Evolutionary conservation across 2,113 vertebrate genomes (phyloP).

Genomic region (Serinus canaria): DNA sequence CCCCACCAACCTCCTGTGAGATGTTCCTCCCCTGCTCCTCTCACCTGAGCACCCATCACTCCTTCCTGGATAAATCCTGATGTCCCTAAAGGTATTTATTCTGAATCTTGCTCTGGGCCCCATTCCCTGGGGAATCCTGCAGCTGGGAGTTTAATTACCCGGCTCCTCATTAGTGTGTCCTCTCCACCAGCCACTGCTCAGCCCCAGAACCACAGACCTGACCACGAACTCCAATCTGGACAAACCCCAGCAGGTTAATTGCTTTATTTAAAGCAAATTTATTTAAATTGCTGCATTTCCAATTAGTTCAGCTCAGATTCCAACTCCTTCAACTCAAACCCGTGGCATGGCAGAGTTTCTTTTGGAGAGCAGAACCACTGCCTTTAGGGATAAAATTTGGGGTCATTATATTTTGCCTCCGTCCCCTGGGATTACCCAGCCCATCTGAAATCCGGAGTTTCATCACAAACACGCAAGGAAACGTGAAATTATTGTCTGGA

Average conservation of each 20-base stretch:
- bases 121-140: not conserved
- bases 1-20: not conserved
- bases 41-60: not conserved
- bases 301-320: not conserved
- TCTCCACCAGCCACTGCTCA: not conserved
- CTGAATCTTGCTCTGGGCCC: not conserved
- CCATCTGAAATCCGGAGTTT: not conserved
- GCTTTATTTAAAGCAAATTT: not conserved
- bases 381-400: not conserved
- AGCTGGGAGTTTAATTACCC: not conserved
- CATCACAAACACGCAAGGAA: slow-evolving; percentile 10
- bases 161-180: not conserved
- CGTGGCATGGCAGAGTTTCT: not conserved
- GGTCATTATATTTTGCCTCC: not conserved
- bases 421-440: not conserved
- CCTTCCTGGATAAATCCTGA: not conserved
- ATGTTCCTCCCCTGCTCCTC: not conserved
- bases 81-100: not conserved
- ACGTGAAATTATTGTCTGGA: slow-evolving; percentile 48
- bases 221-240: not conserved
- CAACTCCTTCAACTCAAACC: not conserved
- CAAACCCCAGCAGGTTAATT: not conserved
- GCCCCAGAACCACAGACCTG: not conserved
- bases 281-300: not conserved
- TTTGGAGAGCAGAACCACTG: not conserved